These are phyloP conservation scores for Bradynema listronoti DNA, from an alignment of 1,140 invertebrate genomes.

Conservation along the genomic window DNA sequence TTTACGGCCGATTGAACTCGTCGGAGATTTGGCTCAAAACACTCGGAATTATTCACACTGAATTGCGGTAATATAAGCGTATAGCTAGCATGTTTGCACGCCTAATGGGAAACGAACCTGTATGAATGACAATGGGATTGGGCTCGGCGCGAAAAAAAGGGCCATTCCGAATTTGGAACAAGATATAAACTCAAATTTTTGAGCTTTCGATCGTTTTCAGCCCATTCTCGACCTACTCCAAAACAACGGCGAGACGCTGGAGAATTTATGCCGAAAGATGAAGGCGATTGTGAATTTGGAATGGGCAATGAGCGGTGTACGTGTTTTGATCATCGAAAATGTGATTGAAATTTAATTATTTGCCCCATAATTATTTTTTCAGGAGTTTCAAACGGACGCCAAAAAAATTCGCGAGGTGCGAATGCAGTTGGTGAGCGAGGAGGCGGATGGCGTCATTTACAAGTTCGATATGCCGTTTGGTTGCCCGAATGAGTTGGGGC, in stretches of 20 bases:
- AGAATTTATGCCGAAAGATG: conserved; percentile 4
- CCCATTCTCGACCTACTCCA: not conserved
- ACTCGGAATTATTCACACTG: too few species aligned
- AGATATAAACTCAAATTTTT: not conserved
- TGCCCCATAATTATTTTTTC: not conserved
- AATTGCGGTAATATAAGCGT: too few species aligned
- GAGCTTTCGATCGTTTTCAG: not conserved
- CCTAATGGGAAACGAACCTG: too few species aligned
- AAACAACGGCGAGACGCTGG: not conserved
- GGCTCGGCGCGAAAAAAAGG: too few species aligned
- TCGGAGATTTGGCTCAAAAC: too few species aligned
- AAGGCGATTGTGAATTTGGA: conserved; percentile 12
- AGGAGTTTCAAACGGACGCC: not conserved
- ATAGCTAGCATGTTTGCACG: too few species aligned
- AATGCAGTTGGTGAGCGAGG: not conserved
- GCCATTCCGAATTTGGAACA: not conserved
- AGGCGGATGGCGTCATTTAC: conserved; percentile 4
- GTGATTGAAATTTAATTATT: not conserved
- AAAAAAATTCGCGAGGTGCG: not conserved
- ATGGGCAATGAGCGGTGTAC: conserved; percentile 5
- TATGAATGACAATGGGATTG: too few species aligned
- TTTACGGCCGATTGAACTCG: too few species aligned
- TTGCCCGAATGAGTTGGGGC: conserved; percentile 9
- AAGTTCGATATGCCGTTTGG: conserved; percentile 18
- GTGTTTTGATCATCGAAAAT: not conserved